These are phyloP conservation scores for Drosophila greeni DNA, from an alignment of 2,888 invertebrate genomes.

Conservation along the genomic window DNA sequence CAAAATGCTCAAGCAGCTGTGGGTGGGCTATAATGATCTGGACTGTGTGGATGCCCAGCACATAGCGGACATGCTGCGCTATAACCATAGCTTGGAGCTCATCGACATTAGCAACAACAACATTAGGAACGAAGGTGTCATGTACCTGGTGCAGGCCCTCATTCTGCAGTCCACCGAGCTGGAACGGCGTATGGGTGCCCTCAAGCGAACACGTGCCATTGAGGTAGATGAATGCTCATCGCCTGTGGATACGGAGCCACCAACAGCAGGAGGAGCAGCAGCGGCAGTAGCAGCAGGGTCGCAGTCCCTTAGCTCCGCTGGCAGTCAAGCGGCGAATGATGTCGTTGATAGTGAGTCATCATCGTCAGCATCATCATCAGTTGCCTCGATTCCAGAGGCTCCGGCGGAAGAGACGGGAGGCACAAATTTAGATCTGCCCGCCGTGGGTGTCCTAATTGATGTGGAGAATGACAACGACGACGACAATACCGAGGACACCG, in stretches of 20 bases:
- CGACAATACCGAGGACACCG: constrained; percentile 76
- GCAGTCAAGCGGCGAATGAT: constrained; percentile 5
- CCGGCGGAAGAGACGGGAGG: constrained; percentile 7
- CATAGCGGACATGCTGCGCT: constrained; percentile 85
- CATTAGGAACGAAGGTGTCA: constrained; percentile 83
- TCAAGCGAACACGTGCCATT: constrained; percentile 70
- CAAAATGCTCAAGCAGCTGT: constrained; percentile 86
- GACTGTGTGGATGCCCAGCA: constrained; percentile 87
- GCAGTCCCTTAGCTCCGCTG: constrained; percentile 4
- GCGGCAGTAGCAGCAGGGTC: background rate
- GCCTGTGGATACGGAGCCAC: constrained; percentile 45
- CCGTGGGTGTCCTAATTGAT: constrained; percentile 47
- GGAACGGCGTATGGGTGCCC: constrained; percentile 66
- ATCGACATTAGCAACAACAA: constrained; percentile 88
- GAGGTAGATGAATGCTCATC: constrained; percentile 69
- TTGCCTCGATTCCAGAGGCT: constrained; percentile 4
- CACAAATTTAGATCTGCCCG: constrained; percentile 1
- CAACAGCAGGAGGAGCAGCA: background rate
- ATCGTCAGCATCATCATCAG: background rate
- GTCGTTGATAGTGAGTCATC: constrained; percentile 13
- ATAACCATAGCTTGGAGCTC: constrained; percentile 87
- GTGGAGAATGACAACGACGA: constrained; percentile 75
- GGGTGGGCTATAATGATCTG: constrained; percentile 90
- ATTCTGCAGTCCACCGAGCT: constrained; percentile 82
- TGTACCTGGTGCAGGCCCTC: constrained; percentile 86